These are phyloP conservation scores for Sapayoa aenigma DNA, from an alignment of 2,113 vertebrate genomes.

Conservation along the genomic window DNA sequence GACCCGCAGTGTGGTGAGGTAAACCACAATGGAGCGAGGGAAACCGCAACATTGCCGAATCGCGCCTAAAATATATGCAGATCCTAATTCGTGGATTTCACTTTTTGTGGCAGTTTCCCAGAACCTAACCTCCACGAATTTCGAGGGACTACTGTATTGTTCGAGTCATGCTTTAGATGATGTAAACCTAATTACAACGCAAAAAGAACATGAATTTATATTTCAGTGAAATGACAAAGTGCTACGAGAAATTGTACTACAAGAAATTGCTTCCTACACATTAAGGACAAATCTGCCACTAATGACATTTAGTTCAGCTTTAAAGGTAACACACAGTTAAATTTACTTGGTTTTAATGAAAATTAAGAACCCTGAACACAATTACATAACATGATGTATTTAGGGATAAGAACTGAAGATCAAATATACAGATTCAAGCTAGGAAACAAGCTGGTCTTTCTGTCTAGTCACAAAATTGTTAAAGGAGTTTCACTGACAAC, in stretches of 20 bases:
- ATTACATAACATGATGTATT: background rate
- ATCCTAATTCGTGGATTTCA: too few relatives aligned
- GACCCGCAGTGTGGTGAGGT: too few relatives aligned
- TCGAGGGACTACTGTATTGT: too few relatives aligned
- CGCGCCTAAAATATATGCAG: too few relatives aligned
- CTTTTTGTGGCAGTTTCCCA: too few relatives aligned
- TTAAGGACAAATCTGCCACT: background rate
- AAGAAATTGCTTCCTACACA: background rate
- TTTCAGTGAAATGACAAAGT: background rate
- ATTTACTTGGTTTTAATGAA: background rate
- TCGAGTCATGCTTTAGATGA: background rate
- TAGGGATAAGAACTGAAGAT: background rate
- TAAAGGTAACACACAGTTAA: background rate
- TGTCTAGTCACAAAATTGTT: background rate
- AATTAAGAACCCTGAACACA: background rate
- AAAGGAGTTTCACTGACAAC: background rate
- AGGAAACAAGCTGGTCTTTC: background rate
- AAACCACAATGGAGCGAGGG: too few relatives aligned
- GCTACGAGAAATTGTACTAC: background rate
- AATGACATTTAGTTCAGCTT: background rate
- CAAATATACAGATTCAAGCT: background rate
- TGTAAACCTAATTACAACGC: background rate
- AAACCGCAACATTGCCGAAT: too few relatives aligned
- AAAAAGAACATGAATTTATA: background rate
- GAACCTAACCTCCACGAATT: too few relatives aligned